Evolutionary conservation across 1,140 invertebrate genomes (phyloP).

Genomic region (Zaprionus inermis): DNA sequence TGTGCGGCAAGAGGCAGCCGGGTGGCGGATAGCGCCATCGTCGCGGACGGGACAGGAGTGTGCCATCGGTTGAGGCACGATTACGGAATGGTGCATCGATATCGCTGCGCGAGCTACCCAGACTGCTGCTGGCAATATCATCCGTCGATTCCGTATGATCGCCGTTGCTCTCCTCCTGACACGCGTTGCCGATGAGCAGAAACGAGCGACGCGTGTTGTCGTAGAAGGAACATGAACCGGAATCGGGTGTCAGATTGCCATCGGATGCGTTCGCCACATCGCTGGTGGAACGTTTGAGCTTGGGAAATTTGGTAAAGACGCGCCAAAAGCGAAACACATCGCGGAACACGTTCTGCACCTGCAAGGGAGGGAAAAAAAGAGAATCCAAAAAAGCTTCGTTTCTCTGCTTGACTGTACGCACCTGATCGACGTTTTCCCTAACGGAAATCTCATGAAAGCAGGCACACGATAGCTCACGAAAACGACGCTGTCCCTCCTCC

Average conservation of each 20-base stretch:
- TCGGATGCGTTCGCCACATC: conserved; percentile 83
- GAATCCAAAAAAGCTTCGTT: not conserved
- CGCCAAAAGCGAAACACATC: conserved; percentile 89
- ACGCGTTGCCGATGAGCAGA: conserved; percentile 68
- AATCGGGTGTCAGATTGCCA: conserved; percentile 67
- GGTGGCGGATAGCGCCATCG: conserved; percentile 85
- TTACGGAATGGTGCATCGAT: conserved; percentile 85
- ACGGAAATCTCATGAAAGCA: conserved; percentile 94
- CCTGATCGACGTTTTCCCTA: conserved; percentile 91
- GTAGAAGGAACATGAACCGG: conserved; percentile 73
- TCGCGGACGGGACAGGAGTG: conserved; percentile 84
- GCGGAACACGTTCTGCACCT: conserved; percentile 89
- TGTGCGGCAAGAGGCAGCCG: conserved; percentile 77
- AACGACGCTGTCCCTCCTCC: conserved; percentile 89
- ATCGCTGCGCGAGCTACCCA: conserved; percentile 64
- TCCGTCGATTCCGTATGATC: conserved; percentile 78
- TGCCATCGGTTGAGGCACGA: conserved; percentile 87
- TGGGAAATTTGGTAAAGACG: conserved; percentile 87
- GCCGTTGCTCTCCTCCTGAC: conserved; percentile 69
- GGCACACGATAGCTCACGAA: conserved; percentile 91
- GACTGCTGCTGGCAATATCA: conserved; percentile 70
- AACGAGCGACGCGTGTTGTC: conserved; percentile 75
- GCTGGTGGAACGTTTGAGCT: conserved; percentile 86
- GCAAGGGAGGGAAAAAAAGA: not conserved
- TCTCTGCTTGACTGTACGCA: conserved; percentile 60